phyloP scores from a whole-genome alignment of 2,113 vertebrate species.

The Trinectes maculatus region DNA sequence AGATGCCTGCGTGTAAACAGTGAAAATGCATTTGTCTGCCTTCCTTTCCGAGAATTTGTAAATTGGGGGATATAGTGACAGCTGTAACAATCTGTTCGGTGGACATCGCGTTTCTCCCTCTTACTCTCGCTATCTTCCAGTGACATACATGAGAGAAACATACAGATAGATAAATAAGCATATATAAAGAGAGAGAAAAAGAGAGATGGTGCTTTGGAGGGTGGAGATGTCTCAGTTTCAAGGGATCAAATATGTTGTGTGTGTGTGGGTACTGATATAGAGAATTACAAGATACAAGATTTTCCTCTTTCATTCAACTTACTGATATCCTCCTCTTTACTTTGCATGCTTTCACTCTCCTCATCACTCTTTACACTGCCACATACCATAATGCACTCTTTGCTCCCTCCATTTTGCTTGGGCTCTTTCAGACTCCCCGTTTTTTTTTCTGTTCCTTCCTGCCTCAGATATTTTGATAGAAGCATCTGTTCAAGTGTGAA shows the following conservation, averaged over 20 bases:
- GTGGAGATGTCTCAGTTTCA: conserved; percentile 44
- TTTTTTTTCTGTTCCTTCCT: conserved; percentile 27
- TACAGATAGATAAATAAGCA: conserved; percentile 31
- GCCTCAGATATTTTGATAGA: conserved; percentile 69
- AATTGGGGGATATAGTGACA: conserved; percentile 74
- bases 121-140: conserved; percentile 36
- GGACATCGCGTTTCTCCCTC: conserved; percentile 66
- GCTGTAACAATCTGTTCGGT: conserved; percentile 64
- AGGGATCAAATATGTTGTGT: conserved; percentile 50
- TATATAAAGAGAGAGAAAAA: conserved; percentile 15
- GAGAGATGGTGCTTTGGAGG: conserved; percentile 30
- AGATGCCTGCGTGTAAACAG: conserved; percentile 60
- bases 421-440: conserved; percentile 22
- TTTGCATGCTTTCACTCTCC: conserved; percentile 10
- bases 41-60: conserved; percentile 63
- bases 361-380: conserved; percentile 2
- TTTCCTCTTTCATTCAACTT: conserved; percentile 39
- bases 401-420: conserved; percentile 17
- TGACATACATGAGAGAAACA: conserved; percentile 42
- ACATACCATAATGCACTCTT: conserved; percentile 37
- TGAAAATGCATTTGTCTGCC: conserved; percentile 64
- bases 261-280: conserved; percentile 37
- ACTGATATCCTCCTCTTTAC: conserved; percentile 19
- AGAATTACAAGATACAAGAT: conserved; percentile 51
- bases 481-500: conserved; percentile 77